Evolutionary conservation across 2,797 vertebrate genomes (phyloP).

Genomic region (Typhlichthys subterraneus): DNA sequence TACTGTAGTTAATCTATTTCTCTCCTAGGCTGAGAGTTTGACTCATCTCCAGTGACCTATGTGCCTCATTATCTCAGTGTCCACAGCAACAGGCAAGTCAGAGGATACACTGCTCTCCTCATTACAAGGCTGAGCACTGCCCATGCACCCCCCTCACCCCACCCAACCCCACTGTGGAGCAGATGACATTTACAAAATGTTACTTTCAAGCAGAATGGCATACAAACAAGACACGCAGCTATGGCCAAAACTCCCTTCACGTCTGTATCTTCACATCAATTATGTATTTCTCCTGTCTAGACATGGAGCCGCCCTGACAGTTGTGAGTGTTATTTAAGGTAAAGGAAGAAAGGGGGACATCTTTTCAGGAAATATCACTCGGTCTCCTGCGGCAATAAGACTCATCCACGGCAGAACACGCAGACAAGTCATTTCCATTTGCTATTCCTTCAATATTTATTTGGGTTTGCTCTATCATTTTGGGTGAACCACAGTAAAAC

Average conservation of each 20-base stretch:
- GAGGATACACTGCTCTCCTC: constrained; percentile 86
- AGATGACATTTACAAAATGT: constrained; percentile 82
- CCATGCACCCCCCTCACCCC: constrained; percentile 64
- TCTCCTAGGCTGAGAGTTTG: constrained; percentile 92
- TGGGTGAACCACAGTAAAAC: constrained; percentile 73
- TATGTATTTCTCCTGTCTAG: constrained; percentile 80
- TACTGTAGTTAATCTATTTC: constrained; percentile 96
- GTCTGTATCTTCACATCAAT: constrained; percentile 82
- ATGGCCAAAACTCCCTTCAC: constrained; percentile 76
- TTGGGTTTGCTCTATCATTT: constrained; percentile 75
- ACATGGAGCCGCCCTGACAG: constrained; percentile 77
- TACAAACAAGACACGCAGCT: constrained; percentile 75
- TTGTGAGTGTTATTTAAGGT: constrained; percentile 81
- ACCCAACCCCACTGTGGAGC: constrained; percentile 66
- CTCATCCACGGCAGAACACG: constrained; percentile 70
- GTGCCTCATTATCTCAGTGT: constrained; percentile 99
- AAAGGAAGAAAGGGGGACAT: constrained; percentile 77
- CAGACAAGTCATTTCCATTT: constrained; percentile 80
- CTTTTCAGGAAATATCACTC: constrained; percentile 76
- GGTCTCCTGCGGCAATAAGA: constrained; percentile 71
- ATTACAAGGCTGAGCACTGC: constrained; percentile 69
- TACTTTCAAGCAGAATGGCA: constrained; percentile 77
- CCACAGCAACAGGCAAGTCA: constrained; percentile 93
- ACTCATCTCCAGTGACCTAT: constrained; percentile 99
- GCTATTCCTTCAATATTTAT: constrained; percentile 79